Evolutionary conservation across 1,140 invertebrate genomes (phyloP), one percentile per base, ranked within the genome.

Genomic region (Helicoverpa zea): DNA sequence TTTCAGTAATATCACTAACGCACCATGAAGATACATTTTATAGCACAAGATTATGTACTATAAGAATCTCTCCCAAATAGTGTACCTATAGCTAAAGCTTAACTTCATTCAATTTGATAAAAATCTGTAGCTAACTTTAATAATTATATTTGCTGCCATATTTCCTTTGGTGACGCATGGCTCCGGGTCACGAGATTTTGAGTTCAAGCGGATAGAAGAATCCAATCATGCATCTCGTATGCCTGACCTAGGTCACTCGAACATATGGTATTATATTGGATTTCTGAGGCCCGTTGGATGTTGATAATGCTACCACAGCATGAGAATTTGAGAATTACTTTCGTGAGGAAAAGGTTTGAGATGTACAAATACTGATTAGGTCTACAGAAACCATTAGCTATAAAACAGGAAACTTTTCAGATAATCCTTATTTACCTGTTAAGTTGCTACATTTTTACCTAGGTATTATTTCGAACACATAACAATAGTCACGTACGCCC

Each of bases 101-200:
- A 10, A 7, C 16, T 35, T 35, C 35, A 35, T 35, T 35, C 35
- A 35, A 35, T 35, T 35, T 35, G 35, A 43, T 43, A 43, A 7
- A 43, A 43, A 43, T 43, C 35, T 43, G 35, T 9, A 3, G 35
- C 5, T 9, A 43, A 43, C 35, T 43, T 43, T 18, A 9, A 58
- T 58, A n/a, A 18, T 10, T 13, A 14, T 61, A 58, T 58, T 18
- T 10, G 9, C n/a, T 4, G 43, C 43, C 64, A 68, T 68, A 13
- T 68, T 68, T 16, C 1, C 16, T 66, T 47, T 23, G 18, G 43
- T 18, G 14, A 64, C n/a, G n/a, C 16, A 49, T 3, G 16, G 63
- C 11, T 66, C 18, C 43, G 64, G 64, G 16, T 49, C 64, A 68
- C 49, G n/a, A 68, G 64, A 18, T 68, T 68, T 68, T 68, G 43